These are phyloP conservation scores for Vulpes lagopus DNA, from an alignment of 2,113 vertebrate genomes.

Conservation along the genomic window DNA sequence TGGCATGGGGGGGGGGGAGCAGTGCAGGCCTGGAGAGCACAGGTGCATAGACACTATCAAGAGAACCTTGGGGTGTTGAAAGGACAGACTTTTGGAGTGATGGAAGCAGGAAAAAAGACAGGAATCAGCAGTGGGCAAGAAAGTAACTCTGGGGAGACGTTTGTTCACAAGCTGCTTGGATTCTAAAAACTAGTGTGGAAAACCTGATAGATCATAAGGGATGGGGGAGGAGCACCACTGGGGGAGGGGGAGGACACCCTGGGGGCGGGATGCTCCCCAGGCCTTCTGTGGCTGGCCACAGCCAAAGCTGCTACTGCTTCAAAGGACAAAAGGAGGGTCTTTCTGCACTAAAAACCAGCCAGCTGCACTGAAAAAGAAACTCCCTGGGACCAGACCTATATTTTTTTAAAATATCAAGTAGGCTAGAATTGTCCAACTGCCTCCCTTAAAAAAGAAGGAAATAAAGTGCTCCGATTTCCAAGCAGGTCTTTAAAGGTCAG, in stretches of 20 bases:
- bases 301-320: neutral
- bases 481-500: conserved; percentile 9
- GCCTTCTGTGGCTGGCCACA: neutral
- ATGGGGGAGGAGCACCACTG: too few relatives aligned
- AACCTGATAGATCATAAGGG: neutral
- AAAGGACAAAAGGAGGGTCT: conserved; percentile 52
- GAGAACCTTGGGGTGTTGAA: neutral
- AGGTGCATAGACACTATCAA: neutral
- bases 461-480: neutral
- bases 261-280: neutral
- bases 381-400: conserved; percentile 65
- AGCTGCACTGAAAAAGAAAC: neutral
- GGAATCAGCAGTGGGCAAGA: too few relatives aligned
- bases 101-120: neutral
- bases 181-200: neutral
- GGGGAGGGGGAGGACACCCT: rapidly evolving
- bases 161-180: neutral
- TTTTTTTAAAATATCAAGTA: conserved; percentile 47
- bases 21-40: neutral
- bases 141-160: neutral
- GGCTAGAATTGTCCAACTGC: conserved; percentile 41
- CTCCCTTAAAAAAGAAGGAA: neutral
- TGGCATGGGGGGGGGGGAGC: neutral
- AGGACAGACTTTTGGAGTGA: neutral
- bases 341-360: conserved; percentile 4